Conservation (phyloP, 2,888 invertebrate genomes). For the Atethmia centrago region DNA sequence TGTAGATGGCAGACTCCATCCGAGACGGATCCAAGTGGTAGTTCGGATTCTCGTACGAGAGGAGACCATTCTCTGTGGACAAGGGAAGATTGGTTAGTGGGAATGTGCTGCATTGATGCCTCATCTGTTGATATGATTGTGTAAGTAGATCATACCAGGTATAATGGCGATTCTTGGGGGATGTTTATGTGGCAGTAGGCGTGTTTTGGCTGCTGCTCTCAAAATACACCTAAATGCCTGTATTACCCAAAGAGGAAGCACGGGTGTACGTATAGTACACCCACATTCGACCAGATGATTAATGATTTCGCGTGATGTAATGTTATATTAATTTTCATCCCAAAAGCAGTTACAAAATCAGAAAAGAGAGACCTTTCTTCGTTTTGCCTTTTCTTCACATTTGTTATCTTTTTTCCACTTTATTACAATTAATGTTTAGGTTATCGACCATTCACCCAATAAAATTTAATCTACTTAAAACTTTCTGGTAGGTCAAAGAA, state of each 20-base stretch:
- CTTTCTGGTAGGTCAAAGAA: neutral
- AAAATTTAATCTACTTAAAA: neutral
- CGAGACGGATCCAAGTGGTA: slow-evolving; percentile 95
- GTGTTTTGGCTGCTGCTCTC: too few species aligned
- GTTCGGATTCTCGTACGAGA: slow-evolving; percentile 98
- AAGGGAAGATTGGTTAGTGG: slow-evolving; percentile 44
- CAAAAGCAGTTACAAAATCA: neutral
- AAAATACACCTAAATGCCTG: too few species aligned
- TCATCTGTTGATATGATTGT: too few species aligned
- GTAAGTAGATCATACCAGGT: too few species aligned
- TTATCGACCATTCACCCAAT: neutral
- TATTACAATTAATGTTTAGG: neutral
- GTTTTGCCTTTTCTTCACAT: neutral
- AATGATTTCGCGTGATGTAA: neutral
- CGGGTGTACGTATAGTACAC: too few species aligned
- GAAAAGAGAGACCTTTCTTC: neutral
- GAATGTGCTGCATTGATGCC: neutral
- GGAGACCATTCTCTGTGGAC: slow-evolving; percentile 95
- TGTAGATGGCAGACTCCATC: slow-evolving; percentile 94
- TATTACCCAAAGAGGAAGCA: too few species aligned
- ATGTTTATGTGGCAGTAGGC: neutral
- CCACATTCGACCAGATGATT: neutral
- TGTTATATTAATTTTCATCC: neutral
- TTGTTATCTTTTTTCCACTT: neutral
- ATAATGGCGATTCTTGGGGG: neutral